Evolutionary conservation across 2,888 invertebrate genomes (phyloP).

Genomic region (Cheilosia pagana): DNA sequence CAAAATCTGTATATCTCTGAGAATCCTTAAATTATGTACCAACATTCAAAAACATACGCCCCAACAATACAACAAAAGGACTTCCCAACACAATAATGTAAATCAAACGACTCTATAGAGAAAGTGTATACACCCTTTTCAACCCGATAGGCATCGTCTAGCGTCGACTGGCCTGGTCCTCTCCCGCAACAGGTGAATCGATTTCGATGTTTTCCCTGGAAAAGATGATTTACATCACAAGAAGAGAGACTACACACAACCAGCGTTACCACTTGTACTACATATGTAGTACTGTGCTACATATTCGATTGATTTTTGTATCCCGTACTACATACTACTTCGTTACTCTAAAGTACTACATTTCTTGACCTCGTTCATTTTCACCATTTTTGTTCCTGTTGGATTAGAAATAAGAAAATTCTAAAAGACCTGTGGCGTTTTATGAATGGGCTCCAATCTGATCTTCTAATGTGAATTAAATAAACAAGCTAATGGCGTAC

Average conservation of each 20-base stretch:
- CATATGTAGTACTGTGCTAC: too few relatives aligned
- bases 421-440: too few relatives aligned
- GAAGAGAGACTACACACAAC: slow-evolving; percentile 2
- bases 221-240: slow-evolving; percentile 67
- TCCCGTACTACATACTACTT: too few relatives aligned
- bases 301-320: too few relatives aligned
- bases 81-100: slow-evolving; percentile 48
- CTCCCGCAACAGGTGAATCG: slow-evolving; percentile 67
- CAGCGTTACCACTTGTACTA: too few relatives aligned
- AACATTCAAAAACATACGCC: slow-evolving; percentile 41
- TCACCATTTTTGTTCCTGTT: too few relatives aligned
- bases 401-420: too few relatives aligned
- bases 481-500: too few relatives aligned
- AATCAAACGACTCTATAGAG: slow-evolving; percentile 20
- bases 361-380: too few relatives aligned
- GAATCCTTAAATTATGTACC: slow-evolving; percentile 69
- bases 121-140: slow-evolving; percentile 1
- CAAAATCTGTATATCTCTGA: slow-evolving; percentile 47
- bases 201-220: slow-evolving; percentile 33
- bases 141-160: slow-evolving; percentile 45
- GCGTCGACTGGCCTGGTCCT: slow-evolving; percentile 21
- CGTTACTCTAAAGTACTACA: too few relatives aligned
- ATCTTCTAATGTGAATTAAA: too few relatives aligned
- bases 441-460: too few relatives aligned
- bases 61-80: slow-evolving; percentile 48